Base-by-base conservation (phyloP, 2,113 vertebrate species). In the Gymnogyps californianus region DNA sequence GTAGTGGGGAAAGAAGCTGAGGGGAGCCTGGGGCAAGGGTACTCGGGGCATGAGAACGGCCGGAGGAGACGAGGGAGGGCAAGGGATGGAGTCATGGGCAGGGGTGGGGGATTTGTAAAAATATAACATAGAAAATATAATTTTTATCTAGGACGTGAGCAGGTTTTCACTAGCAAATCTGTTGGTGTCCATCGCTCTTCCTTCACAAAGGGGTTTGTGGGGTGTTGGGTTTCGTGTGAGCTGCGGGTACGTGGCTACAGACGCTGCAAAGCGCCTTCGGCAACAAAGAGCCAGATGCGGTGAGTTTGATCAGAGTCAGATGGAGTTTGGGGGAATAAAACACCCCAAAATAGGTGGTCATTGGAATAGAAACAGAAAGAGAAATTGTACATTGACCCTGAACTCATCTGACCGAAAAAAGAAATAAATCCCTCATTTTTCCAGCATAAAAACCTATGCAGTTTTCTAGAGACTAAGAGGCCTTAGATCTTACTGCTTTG, bases 401-500 rank as follows among this genome's bases (percentile, higher is more conserved):
- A 93, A 95, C 69, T 90, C 80, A 67, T 96, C 90, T 87, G 78
- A 83, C 80, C 0, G 0, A 90, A 66, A 93, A 96, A 96, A 91
- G 38, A 70, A 97, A 96, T 96, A 97, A 97, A 97, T 95, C 95
- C 94, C 90, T 97, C 88, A 96, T 96, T 97, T 97, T 97, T 95
- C 85, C 90, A 83, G 86, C 96, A 92, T 96, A 93, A 95, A 97
- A 97, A 95, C 92, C 92, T 90, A 54, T 82, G 90, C 51, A 25
- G 51, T 91, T 97, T 97, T 95, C 72, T 82, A 66, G 95, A 87
- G 81, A 87, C 90, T 87, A 70, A 96, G 90, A 93, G 83, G 77
- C 89, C 92, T 97, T 95, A 97, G 96, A 97, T 96, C 96, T 97
- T 62, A 47, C 25, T 89, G 83, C 93, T 97, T 97, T 97, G 96